Conservation (phyloP, 2,113 vertebrate genomes). For the Centropristis striata region DNA sequence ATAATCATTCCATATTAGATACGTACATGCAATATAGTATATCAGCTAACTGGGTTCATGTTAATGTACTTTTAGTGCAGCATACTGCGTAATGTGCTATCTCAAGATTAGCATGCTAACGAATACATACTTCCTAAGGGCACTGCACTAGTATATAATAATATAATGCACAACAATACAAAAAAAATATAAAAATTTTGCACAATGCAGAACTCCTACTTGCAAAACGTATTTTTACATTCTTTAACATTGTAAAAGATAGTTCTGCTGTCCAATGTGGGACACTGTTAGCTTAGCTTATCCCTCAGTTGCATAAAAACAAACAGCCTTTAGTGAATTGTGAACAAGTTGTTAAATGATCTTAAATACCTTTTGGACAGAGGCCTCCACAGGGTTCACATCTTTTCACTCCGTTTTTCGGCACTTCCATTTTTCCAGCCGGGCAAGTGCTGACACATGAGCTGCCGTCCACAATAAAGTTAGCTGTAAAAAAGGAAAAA, state of each 20-base stretch:
- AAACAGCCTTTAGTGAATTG: background rate
- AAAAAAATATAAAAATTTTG: no score
- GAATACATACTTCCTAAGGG: no score
- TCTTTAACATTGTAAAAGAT: background rate
- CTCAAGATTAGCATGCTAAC: no score
- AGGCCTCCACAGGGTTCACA: constrained; percentile 92
- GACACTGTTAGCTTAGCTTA: background rate
- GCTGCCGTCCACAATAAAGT: constrained; percentile 92
- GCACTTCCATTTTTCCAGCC: constrained; percentile 91
- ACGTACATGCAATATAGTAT: no score
- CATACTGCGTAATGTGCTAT: no score
- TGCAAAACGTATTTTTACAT: no score
- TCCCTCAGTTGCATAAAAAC: background rate
- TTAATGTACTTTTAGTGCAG: no score
- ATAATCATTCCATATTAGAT: no score
- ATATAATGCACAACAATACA: no score
- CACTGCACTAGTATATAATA: no score
- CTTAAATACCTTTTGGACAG: constrained; percentile 91
- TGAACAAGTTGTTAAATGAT: background rate
- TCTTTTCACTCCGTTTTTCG: constrained; percentile 90
- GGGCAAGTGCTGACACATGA: constrained; percentile 95
- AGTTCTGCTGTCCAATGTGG: background rate
- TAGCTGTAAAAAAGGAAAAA: constrained; percentile 80
- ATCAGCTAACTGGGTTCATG: no score
- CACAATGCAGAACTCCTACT: no score